Evolutionary conservation across 2,113 vertebrate genomes (phyloP).

Genomic region (Tonatia bakeri): DNA sequence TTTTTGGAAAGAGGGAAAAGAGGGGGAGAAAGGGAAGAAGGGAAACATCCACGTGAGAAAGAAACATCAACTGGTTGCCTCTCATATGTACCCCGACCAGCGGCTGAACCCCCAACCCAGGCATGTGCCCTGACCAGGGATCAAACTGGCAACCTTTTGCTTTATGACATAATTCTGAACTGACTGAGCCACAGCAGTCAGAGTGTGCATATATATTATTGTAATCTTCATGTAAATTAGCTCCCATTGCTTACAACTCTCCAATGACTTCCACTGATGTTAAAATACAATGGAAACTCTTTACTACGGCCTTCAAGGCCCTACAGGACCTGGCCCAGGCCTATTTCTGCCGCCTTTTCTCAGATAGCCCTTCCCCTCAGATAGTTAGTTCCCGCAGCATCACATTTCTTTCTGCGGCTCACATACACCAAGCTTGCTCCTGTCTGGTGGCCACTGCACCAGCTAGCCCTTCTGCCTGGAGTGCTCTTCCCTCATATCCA

Average conservation of each 20-base stretch:
- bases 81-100: too few species aligned
- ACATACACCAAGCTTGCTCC: not conserved
- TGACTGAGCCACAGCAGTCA: too few species aligned
- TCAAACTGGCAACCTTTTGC: too few species aligned
- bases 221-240: not conserved
- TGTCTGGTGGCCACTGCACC: not conserved
- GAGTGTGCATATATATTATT: not conserved
- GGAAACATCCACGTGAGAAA: too few species aligned
- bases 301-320: not conserved
- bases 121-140: too few species aligned
- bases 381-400: not conserved
- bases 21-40: too few species aligned
- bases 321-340: not conserved
- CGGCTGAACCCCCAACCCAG: too few species aligned
- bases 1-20: too few species aligned
- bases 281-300: not conserved
- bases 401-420: not conserved
- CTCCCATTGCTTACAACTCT: not conserved
- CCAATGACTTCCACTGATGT: not conserved
- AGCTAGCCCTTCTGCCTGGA: not conserved
- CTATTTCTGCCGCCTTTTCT: not conserved
- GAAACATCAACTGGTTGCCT: too few species aligned
- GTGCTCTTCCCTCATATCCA: not conserved
- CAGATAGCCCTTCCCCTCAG: not conserved
- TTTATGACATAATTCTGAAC: too few species aligned